Percentiles rank a stretch among this genome's conserved stretches.
These are phyloP conservation scores for Pachyseris speciosa DNA, from an alignment of 64 coral and sea anemone genomes.

Conservation along the genomic window DNA sequence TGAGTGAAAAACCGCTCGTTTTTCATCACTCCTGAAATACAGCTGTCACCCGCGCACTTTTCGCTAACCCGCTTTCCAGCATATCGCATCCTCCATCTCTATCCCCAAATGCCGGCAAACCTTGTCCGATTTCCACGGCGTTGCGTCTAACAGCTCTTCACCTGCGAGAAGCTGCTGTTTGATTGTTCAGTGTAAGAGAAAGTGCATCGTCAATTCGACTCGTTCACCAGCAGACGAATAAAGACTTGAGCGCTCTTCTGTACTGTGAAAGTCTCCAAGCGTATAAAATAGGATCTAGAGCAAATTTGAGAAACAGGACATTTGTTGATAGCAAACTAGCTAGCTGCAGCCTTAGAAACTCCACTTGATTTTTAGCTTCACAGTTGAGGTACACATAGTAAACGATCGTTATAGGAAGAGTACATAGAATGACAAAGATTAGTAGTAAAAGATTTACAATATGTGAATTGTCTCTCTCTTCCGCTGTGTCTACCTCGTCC, in stretches of 20 bases:
- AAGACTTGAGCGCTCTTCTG: slow-evolving; percentile 27
- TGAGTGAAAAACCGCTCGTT: too few relatives aligned
- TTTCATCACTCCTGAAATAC: too few relatives aligned
- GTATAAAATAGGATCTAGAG: slow-evolving; percentile 43
- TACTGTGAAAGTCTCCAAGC: slow-evolving; percentile 34
- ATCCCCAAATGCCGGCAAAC: too few relatives aligned
- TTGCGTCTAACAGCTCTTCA: neutral
- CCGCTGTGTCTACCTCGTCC: too few relatives aligned
- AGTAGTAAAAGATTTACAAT: too few relatives aligned
- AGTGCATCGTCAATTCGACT: neutral
- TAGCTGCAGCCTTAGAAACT: neutral
- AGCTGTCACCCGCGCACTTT: too few relatives aligned
- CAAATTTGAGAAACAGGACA: slow-evolving; percentile 43
- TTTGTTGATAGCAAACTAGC: neutral
- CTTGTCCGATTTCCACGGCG: neutral
- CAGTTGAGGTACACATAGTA: slow-evolving; percentile 37
- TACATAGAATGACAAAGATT: too few relatives aligned
- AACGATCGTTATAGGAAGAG: too few relatives aligned
- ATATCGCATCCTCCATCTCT: too few relatives aligned
- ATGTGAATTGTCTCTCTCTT: too few relatives aligned
- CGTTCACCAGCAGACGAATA: neutral
- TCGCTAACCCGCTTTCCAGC: too few relatives aligned
- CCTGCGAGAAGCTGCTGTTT: neutral
- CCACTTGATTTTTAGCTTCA: neutral
- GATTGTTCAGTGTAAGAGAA: neutral